phyloP scores from a whole-genome alignment of 2,113 vertebrate species.

The Alethe castanea region DNA sequence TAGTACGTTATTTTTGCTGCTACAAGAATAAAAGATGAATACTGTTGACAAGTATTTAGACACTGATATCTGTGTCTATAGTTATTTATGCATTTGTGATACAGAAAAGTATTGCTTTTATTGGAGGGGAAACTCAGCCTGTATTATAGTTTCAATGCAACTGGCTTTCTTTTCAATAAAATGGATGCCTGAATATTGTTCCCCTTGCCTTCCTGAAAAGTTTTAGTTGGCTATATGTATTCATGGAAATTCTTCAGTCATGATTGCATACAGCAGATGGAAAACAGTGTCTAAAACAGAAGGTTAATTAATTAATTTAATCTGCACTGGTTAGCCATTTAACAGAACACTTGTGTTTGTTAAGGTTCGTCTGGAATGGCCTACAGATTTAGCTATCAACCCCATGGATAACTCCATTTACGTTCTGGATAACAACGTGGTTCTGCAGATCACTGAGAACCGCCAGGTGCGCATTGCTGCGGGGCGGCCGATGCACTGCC shows the following conservation, averaged over 20 bases:
- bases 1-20: neutral
- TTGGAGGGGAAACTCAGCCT: neutral
- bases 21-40: neutral
- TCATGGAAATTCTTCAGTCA: neutral
- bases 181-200: neutral
- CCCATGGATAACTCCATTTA: constrained; percentile 98
- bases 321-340: neutral
- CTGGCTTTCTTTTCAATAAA: neutral
- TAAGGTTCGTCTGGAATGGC: constrained; percentile 97
- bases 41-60: neutral
- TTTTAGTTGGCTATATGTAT: neutral
- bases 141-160: neutral
- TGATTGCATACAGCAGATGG: neutral
- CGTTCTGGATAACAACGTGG: constrained; percentile 93
- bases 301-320: neutral
- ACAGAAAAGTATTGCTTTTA: neutral
- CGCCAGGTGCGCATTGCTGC: constrained; percentile 93
- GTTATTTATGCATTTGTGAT: neutral
- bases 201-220: neutral
- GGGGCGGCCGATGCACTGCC: constrained; percentile 91
- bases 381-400: constrained; percentile 93
- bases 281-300: constrained; percentile 2
- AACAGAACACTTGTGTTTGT: neutral
- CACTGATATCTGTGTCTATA: neutral
- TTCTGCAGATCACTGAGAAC: constrained; percentile 93